Evolutionary conservation across 2,113 vertebrate species (phyloP), one percentile per base, ranked within the genome.

Genomic region (Paralichthys olivaceus): DNA sequence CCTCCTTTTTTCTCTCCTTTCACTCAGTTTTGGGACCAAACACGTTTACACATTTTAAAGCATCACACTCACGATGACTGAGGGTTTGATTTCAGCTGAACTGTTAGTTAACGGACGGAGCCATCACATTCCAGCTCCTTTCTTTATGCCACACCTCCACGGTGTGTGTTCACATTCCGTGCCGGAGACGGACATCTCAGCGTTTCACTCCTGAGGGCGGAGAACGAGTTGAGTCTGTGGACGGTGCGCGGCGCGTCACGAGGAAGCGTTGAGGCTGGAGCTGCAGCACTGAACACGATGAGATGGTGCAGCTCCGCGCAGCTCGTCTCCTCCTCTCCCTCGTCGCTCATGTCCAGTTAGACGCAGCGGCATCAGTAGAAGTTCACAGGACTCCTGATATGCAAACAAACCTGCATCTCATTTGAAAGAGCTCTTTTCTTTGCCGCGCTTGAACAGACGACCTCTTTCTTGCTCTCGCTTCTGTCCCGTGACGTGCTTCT

Each of bases 21-120:
- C 72, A n/a, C 75, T 86, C 76, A 19, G 71, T 88, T 87, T 64
- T 65, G 91, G 89, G 86, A 88, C 86, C 86, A 91, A 91, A 83
- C 72, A 56, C 19, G 78, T 91, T 88, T 80, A 88, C 79, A 71
- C 72, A 57, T 79, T 79, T 75, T 15, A n/a, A 40, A 86, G 47
- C 76, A 61, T 79, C 73, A n/a, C 63, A 45, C 78, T 59, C 58
- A 25, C 55, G 69, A 80, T 47, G n/a, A 60, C 70, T 54, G 74
- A 77, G 20, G 45, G 40, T 77, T 84, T 71, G 37, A 40, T 40
- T 40, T 13, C 37, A 40, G 29, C 62, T 74, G 15, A 19, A 20
- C 45, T 6, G 45, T 3, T 3, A 37, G 34, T 37, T 9, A 2
- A 37, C 5, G 17, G 64, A 43, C 0, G 79, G 87, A 87, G 71